A percentile compares a stretch with the other conserved stretches of the same genome.
These are phyloP conservation scores for Rousettus leschenaultii DNA, from an alignment of 2,113 vertebrate genomes.

Conservation along the genomic window DNA sequence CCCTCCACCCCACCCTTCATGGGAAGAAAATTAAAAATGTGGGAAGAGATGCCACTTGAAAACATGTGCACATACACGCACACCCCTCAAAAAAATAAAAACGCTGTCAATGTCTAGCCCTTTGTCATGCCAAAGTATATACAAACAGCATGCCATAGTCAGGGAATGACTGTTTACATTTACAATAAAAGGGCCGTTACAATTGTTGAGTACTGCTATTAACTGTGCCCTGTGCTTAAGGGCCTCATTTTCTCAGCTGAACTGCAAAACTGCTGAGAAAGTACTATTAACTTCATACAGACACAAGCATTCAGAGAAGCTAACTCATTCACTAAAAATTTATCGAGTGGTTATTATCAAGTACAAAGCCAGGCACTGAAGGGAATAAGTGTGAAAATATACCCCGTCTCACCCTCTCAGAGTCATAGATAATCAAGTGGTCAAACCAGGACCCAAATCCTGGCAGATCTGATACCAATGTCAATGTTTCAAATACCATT, in stretches of 20 bases:
- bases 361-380: not conserved
- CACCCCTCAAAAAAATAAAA: not conserved
- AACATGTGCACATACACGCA: not conserved
- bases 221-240: not conserved
- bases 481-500: not conserved
- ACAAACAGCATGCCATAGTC: not conserved
- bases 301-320: not conserved
- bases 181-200: not conserved
- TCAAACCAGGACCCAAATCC: not conserved
- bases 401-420: not conserved
- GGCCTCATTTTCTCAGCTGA: constrained; percentile 16
- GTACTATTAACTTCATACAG: not conserved
- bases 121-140: not conserved
- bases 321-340: not conserved
- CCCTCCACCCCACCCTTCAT: not conserved
- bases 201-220: not conserved
- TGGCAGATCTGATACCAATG: not conserved
- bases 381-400: not conserved
- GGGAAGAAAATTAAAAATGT: not conserved
- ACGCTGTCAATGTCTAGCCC: not conserved
- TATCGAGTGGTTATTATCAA: not conserved
- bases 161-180: not conserved
- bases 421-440: not conserved
- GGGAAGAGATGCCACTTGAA: constrained; percentile 10
- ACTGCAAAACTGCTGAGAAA: not conserved